Conservation (phyloP, 2,113 vertebrate genomes). For the Pipa parva region DNA sequence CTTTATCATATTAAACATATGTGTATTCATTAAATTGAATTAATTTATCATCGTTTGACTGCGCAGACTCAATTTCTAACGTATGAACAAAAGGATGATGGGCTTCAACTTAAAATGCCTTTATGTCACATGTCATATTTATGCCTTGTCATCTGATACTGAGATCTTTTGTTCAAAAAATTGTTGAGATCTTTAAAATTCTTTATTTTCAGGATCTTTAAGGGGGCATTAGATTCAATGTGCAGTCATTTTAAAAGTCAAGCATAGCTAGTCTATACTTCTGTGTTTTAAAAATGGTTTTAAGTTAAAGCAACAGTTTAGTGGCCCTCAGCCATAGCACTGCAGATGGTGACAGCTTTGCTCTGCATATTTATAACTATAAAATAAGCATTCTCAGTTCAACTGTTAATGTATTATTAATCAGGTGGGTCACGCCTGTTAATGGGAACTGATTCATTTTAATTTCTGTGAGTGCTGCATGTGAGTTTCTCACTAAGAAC, state of each 20-base stretch:
- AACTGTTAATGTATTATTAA: conserved; percentile 41
- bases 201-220: conserved; percentile 4
- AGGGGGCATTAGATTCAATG: neutral
- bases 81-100: conserved; percentile 25
- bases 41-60: conserved; percentile 23
- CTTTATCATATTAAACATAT: too few species aligned
- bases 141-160: conserved; percentile 39
- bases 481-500: conserved; percentile 13
- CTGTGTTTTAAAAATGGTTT: neutral
- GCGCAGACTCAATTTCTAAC: conserved; percentile 21
- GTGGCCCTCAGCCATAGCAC: conserved; percentile 18
- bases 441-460: conserved; percentile 30
- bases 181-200: conserved; percentile 14
- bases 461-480: conserved; percentile 15
- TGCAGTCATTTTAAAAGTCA: neutral
- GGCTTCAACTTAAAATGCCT: conserved; percentile 14
- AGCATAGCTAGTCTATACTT: neutral
- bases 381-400: conserved; percentile 29
- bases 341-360: conserved; percentile 7
- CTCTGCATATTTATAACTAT: conserved; percentile 33
- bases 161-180: conserved; percentile 15
- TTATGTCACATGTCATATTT: conserved; percentile 35
- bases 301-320: neutral
- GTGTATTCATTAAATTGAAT: neutral
- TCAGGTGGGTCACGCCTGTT: conserved; percentile 17